Evolutionary conservation across 2,113 vertebrate genomes (phyloP).

Genomic region (Cyprinodon variegatus): DNA sequence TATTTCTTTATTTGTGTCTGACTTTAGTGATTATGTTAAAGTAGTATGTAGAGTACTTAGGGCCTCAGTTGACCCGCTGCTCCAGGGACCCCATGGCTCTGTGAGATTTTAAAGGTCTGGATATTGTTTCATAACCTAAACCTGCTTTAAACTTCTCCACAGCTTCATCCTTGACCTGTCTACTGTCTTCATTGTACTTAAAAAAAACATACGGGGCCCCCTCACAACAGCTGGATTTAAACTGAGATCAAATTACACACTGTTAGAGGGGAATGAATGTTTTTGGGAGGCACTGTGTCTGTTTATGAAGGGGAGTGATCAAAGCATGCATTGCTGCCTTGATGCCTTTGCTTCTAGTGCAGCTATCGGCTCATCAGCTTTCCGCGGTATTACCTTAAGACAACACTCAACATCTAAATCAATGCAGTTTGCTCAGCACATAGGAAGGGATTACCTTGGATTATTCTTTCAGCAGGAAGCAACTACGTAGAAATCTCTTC

Average conservation of each 20-base stretch:
- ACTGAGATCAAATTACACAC: neutral
- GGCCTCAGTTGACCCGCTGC: no score
- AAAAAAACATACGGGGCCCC: neutral
- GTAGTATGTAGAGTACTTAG: no score
- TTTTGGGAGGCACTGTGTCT: neutral
- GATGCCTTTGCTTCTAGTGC: slow-evolving; percentile 22
- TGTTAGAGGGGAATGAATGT: neutral
- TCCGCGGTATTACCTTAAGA: slow-evolving; percentile 34
- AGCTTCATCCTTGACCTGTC: neutral
- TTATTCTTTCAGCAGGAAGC: slow-evolving; percentile 55
- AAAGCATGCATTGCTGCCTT: neutral
- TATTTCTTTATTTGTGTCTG: no score
- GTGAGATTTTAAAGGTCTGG: neutral
- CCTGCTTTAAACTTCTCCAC: neutral
- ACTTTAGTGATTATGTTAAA: no score
- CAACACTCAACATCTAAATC: slow-evolving; percentile 31
- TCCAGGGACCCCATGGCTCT: neutral
- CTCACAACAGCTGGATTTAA: neutral
- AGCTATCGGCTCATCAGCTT: slow-evolving; percentile 47
- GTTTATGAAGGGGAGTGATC: neutral
- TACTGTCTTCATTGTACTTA: neutral
- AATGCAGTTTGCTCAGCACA: slow-evolving; percentile 38
- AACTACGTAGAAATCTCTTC: slow-evolving; percentile 6
- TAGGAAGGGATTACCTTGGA: slow-evolving; percentile 60
- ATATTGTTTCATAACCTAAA: neutral